Base-by-base conservation (phyloP, 2,797 vertebrate species). In the Karalla daura region DNA sequence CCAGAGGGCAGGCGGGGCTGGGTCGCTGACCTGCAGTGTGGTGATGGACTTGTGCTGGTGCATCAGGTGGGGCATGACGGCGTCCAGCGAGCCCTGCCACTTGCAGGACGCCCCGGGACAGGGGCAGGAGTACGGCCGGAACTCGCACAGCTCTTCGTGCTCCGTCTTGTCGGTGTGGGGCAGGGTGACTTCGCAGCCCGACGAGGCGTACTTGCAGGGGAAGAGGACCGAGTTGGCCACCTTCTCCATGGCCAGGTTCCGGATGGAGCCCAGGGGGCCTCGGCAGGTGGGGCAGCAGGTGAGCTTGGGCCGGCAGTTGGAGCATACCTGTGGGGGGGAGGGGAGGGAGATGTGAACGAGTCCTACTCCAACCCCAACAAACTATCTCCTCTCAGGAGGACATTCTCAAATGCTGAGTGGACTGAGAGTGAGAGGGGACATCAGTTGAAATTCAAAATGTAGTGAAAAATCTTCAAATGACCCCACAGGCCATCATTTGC, bases 211-310 rank as follows among this genome's bases (percentile, higher is more conserved):
- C 92, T 98, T 99, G 91, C 97, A 99, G 0, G 97, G 98, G 80
- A 98, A 99, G 5, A 98, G 95, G 92, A 99, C 97, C 0, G 97
- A 99, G 87, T 98, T 98, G 74, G 98, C 98, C 88, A 99, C 98
- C 86, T 99, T 99, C 92, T 99, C 98, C 98, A 99, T 99, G 59
- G 98, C 98, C 94, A 99, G 91, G 92, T 99, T 99, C 76, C 98
- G 95, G 86, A 99, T 99, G 87, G 97, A 98, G 76, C 98, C 98
- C 89, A 99, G 84, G 0, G 98, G 98, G 30, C 97, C 98, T 56
- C 98, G 92, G 91, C 98, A 99, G 39, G 98, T 99, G 0, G 98
- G 98, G 78, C 98, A 99, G 90, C 98, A 99, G 17, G 98, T 98
- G 85, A 99, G 98, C 69, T 99, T 99, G 68, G 98, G 98, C 70